phyloP scores from a whole-genome alignment of 1,140 invertebrate species.

The Micrasema longulum region DNA sequence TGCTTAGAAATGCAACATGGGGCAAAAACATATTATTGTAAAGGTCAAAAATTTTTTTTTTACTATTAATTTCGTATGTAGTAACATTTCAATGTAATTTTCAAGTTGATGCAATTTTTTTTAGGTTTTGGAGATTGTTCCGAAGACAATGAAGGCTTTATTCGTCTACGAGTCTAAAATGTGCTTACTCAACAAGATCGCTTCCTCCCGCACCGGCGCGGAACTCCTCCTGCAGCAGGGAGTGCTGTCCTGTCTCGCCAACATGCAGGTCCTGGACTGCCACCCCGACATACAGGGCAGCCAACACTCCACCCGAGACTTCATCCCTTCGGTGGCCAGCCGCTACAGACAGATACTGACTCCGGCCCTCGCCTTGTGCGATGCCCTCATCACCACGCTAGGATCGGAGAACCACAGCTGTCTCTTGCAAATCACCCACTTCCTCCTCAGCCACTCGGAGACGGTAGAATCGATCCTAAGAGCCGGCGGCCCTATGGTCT shows the following conservation, averaged over 20 bases:
- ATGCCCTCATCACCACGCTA: slow-evolving; percentile 83
- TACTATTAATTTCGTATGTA: too few relatives aligned
- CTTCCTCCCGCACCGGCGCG: slow-evolving; percentile 78
- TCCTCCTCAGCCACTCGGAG: slow-evolving; percentile 84
- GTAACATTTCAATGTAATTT: too few relatives aligned
- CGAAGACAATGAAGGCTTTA: slow-evolving; percentile 78
- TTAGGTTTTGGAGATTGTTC: slow-evolving; percentile 75
- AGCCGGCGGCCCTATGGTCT: slow-evolving; percentile 74
- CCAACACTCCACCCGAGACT: slow-evolving; percentile 56
- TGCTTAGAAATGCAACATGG: too few relatives aligned
- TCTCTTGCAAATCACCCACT: slow-evolving; percentile 81
- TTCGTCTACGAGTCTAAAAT: slow-evolving; percentile 92
- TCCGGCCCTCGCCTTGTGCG: slow-evolving; percentile 82
- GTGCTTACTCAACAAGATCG: slow-evolving; percentile 82
- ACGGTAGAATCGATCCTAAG: slow-evolving; percentile 81
- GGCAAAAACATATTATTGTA: too few relatives aligned
- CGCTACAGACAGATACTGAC: slow-evolving; percentile 86
- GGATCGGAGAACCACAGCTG: slow-evolving; percentile 85
- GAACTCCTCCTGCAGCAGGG: slow-evolving; percentile 82
- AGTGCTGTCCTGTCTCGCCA: slow-evolving; percentile 78
- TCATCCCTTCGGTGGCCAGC: slow-evolving; percentile 56
- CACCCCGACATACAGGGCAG: slow-evolving; percentile 57
- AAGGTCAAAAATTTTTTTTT: too few relatives aligned
- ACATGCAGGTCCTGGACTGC: slow-evolving; percentile 76
- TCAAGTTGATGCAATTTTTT: too few relatives aligned